phyloP scores from a whole-genome alignment of 2,888 invertebrate species.

The Hoplodrina ambigua region DNA sequence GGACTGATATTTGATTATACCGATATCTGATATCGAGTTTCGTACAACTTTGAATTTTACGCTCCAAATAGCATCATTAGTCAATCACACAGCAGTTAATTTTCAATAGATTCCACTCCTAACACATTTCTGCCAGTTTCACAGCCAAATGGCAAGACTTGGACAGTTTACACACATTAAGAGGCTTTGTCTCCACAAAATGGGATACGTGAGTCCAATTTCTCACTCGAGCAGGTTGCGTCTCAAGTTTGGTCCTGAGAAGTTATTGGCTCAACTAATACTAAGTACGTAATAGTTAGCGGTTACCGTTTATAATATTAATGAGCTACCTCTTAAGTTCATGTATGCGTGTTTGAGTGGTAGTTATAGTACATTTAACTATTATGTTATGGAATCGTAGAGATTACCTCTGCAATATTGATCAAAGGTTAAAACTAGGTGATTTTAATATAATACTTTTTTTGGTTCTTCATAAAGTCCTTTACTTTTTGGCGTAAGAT shows the following conservation, averaged over 20 bases:
- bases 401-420: not conserved
- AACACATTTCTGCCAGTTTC: constrained; percentile 59
- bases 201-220: constrained; percentile 83
- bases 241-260: constrained; percentile 46
- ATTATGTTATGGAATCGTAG: not conserved
- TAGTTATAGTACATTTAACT: constrained; percentile 3
- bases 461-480: no score
- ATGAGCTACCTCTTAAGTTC: constrained; percentile 40
- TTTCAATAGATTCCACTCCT: constrained; percentile 39
- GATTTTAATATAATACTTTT: no score
- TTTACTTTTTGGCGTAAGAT: no score
- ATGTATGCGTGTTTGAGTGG: constrained; percentile 32
- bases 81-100: constrained; percentile 17
- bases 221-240: constrained; percentile 73
- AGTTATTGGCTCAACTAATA: constrained; percentile 57
- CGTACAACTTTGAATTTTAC: no score
- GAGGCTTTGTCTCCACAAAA: constrained; percentile 81
- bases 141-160: constrained; percentile 81
- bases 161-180: constrained; percentile 84
- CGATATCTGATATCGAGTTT: no score
- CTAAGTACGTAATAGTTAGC: constrained; percentile 55
- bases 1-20: no score
- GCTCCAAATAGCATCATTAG: constrained; percentile 1
- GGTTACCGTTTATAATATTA: constrained; percentile 50
- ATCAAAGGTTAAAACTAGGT: not conserved